A percentile compares a stretch with the other conserved stretches of the same genome.
These are phyloP conservation scores for Connochaetes taurinus DNA, from an alignment of 2,113 vertebrate species.

Conservation along the genomic window DNA sequence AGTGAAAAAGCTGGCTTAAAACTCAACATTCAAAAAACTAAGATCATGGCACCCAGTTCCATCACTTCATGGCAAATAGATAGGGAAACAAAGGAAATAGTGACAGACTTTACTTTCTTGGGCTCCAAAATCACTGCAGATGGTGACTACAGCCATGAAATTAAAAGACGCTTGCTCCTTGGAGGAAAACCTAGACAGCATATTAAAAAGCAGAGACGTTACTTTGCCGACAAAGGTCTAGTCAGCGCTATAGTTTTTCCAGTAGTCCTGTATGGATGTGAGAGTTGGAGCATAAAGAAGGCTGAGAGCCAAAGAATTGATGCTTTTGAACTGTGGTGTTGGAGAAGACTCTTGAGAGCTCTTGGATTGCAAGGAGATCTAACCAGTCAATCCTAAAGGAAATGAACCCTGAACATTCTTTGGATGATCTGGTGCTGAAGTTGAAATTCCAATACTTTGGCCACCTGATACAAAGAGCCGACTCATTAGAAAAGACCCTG, in stretches of 20 bases:
- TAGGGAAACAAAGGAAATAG: not conserved
- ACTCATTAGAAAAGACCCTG: not conserved
- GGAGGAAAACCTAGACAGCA: not conserved
- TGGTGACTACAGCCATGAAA: not conserved
- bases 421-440: not conserved
- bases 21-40: not conserved
- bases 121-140: not conserved
- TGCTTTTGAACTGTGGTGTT: not conserved
- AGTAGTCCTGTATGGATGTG: not conserved
- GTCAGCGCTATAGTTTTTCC: not conserved
- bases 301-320: not conserved
- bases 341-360: not conserved
- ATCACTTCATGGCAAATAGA: not conserved
- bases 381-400: not conserved
- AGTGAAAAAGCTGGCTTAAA: not conserved
- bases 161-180: not conserved
- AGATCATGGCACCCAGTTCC: not conserved
- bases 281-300: not conserved
- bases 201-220: not conserved
- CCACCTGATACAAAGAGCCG: not conserved
- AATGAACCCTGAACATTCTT: not conserved
- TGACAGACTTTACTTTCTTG: not conserved
- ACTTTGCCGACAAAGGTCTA: not conserved
- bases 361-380: not conserved
- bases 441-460: not conserved